A percentile compares a stretch with the other conserved stretches of the same genome.
These are phyloP conservation scores for Crepidodera aurea DNA, from an alignment of 2,888 invertebrate genomes.

Conservation along the genomic window DNA sequence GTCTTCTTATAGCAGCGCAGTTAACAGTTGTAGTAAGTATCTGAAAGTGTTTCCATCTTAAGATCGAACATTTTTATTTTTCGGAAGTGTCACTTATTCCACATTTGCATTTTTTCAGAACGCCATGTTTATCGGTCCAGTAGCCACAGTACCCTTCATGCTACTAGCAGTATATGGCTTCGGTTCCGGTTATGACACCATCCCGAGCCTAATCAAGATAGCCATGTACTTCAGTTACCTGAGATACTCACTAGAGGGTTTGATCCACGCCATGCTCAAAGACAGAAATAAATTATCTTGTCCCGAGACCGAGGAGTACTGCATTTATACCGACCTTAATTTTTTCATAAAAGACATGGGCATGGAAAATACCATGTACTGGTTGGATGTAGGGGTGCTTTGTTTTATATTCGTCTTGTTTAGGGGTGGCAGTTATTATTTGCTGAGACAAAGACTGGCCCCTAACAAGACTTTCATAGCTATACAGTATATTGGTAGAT, in stretches of 20 bases:
- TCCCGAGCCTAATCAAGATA: conserved; percentile 78
- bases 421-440: conserved; percentile 74
- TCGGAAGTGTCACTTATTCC: too few species aligned
- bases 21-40: conserved; percentile 78
- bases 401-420: conserved; percentile 69
- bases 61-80: too few species aligned
- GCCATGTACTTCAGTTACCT: conserved; percentile 85
- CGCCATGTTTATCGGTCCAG: conserved; percentile 89
- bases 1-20: conserved; percentile 76
- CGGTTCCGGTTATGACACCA: conserved; percentile 73
- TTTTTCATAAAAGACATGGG: conserved; percentile 80
- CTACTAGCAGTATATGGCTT: conserved; percentile 87
- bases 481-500: conserved; percentile 73
- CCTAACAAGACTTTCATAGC: conserved; percentile 77
- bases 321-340: conserved; percentile 77
- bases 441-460: conserved; percentile 75
- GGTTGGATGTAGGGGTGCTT: conserved; percentile 73
- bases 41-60: too few species aligned
- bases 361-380: conserved; percentile 74
- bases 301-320: conserved; percentile 74
- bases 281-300: conserved; percentile 79
- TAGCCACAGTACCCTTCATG: conserved; percentile 86
- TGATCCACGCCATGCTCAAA: conserved; percentile 80
- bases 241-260: conserved; percentile 73
- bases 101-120: conserved; percentile 79